Evolutionary conservation across 2,888 invertebrate genomes (phyloP), one percentile per base, ranked within the genome.

Genomic region (Diarsia brunnea): DNA sequence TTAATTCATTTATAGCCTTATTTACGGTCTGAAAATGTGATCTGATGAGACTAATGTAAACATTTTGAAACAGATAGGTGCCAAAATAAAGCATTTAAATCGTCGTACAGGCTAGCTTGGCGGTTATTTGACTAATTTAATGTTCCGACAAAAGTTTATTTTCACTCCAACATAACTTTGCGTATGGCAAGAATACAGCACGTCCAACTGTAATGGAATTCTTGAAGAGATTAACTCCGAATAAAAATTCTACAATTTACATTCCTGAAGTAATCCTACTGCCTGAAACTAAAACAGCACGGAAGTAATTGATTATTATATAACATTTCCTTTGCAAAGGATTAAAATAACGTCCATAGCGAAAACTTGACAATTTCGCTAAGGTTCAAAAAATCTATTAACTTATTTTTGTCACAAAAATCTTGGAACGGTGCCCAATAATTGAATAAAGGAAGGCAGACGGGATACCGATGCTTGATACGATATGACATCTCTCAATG

Each of bases 61-160:
- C 64, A 79, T 65, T 75, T 75, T 49, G 66, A 49, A 49, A 64
- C 61, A n/a, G 10, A 31, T 31, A 47, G 73, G 81, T 86, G 78
- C 78, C 79, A 77, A 77, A 81, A 84, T 79, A 75, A 73, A 75
- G 75, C 53, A 71, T 82, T 68, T 67, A 73, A 73, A 82, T 69
- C 75, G 60, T 49, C 45, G 7, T 43, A 55, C 47, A 65, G 21
- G 16, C 43, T 73, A 61, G n/a, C 51, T 69, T 64, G 38, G 64
- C 47, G 53, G 51, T 68, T 67, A 73, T 73, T 66, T 66, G 51
- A 27, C 72, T 58, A 38, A 69, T 72, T 82, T 75, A 78, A 82
- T 69, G 58, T 38, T 53, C 24, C 38, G 24, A 5, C 55, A 51
- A 66, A 72, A 66, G 69, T 69, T 73, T 70, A 78, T 78, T 69